Evolutionary conservation across 2,797 vertebrate genomes (phyloP).

Genomic region (Myotis findleyi): DNA sequence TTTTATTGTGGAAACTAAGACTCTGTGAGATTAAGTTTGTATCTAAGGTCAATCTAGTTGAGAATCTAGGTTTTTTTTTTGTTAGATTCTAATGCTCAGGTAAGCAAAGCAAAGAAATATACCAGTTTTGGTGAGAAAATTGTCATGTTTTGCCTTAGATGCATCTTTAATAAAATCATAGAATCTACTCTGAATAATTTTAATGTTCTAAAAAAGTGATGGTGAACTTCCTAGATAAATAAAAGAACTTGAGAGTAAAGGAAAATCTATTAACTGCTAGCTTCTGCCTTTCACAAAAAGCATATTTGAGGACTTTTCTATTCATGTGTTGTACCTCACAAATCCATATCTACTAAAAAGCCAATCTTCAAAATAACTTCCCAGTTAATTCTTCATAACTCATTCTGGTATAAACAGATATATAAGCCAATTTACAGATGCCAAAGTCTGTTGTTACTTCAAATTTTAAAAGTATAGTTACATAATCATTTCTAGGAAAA

Average conservation of each 20-base stretch:
- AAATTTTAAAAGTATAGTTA: not conserved
- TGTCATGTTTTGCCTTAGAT: not conserved
- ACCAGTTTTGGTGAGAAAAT: not conserved
- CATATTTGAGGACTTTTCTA: not conserved
- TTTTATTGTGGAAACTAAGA: not conserved
- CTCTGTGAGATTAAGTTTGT: not conserved
- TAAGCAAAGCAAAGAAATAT: not conserved
- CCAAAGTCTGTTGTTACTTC: not conserved
- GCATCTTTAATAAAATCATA: not conserved
- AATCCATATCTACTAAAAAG: not conserved
- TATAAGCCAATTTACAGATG: not conserved
- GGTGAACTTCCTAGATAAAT: not conserved
- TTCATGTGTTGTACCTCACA: not conserved
- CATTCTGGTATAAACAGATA: slow-evolving; percentile 1
- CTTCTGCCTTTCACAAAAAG: not conserved
- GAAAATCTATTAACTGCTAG: not conserved
- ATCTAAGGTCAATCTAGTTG: not conserved
- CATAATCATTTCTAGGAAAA: slow-evolving; percentile 21
- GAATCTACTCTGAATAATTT: slow-evolving; percentile 14
- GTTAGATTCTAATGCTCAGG: not conserved
- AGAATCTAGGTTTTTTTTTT: not conserved
- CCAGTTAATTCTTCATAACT: not conserved
- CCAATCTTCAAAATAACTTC: slow-evolving; percentile 8
- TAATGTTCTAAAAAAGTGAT: slow-evolving; percentile 16
- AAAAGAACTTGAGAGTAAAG: not conserved